Conservation (phyloP, 2,888 invertebrate genomes). For the Adineta ricciae region DNA sequence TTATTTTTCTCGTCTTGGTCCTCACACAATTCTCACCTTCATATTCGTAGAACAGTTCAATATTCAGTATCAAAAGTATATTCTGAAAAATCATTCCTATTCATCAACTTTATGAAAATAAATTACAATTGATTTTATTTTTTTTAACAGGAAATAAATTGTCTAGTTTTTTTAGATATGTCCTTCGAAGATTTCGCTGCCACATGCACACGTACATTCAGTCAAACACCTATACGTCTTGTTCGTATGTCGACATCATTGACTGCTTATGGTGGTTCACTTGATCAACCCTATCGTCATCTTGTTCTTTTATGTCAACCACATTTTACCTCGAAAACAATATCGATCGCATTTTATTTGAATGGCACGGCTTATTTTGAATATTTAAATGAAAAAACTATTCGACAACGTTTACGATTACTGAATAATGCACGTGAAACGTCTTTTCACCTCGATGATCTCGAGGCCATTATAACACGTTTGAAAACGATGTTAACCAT, state of each 20-base stretch:
- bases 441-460: neutral
- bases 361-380: neutral
- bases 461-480: neutral
- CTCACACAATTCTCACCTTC: conserved; percentile 94
- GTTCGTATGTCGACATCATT: neutral
- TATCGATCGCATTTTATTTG: neutral
- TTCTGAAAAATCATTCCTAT: neutral
- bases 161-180: neutral
- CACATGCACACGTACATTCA: neutral
- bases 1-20: conserved; percentile 87
- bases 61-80: conserved; percentile 55
- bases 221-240: neutral
- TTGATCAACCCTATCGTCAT: neutral
- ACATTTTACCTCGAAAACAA: neutral
- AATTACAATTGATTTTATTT: conserved; percentile 14
- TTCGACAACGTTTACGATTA: neutral
- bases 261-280: neutral
- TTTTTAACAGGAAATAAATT: too few relatives aligned
- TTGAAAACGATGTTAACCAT: neutral
- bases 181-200: neutral
- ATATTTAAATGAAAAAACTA: neutral
- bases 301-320: conserved; percentile 14
- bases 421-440: neutral
- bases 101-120: neutral
- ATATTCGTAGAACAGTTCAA: conserved; percentile 93